phyloP scores from a whole-genome alignment of 2,888 invertebrate species.

The Melinopterus prodromus region DNA sequence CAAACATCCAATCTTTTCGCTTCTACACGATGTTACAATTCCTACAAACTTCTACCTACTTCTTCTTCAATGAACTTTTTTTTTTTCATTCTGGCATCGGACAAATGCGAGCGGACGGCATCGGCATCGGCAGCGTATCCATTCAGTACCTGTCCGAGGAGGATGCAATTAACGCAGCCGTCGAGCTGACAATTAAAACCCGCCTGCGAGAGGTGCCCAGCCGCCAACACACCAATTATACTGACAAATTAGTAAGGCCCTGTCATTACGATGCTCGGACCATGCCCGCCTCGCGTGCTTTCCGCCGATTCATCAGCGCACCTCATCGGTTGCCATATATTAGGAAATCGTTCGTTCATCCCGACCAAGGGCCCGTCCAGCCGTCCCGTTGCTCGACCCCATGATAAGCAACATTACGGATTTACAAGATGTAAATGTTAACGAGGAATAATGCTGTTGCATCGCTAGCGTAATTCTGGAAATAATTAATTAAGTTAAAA shows the following conservation, averaged over 20 bases:
- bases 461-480: neutral
- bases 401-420: neutral
- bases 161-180: slow-evolving; percentile 56
- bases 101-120: neutral
- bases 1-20: neutral
- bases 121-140: slow-evolving; percentile 19
- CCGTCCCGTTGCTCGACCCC: neutral
- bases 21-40: neutral
- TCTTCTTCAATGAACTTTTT: slow-evolving; percentile 14
- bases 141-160: slow-evolving; percentile 34
- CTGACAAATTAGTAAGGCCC: slow-evolving; percentile 59
- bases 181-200: slow-evolving; percentile 58
- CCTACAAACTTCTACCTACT: neutral
- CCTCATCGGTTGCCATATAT: slow-evolving; percentile 43
- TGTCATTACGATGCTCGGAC: slow-evolving; percentile 50
- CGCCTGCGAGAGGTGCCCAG: slow-evolving; percentile 52
- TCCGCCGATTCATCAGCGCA: slow-evolving; percentile 39
- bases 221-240: slow-evolving; percentile 58
- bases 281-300: slow-evolving; percentile 38
- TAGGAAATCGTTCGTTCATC: slow-evolving; percentile 43
- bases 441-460: neutral
- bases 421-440: neutral
- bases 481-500: no score
- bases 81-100: neutral
- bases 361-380: slow-evolving; percentile 13